phyloP scores from a whole-genome alignment of 2,888 invertebrate species.

The Apamea sordens region DNA sequence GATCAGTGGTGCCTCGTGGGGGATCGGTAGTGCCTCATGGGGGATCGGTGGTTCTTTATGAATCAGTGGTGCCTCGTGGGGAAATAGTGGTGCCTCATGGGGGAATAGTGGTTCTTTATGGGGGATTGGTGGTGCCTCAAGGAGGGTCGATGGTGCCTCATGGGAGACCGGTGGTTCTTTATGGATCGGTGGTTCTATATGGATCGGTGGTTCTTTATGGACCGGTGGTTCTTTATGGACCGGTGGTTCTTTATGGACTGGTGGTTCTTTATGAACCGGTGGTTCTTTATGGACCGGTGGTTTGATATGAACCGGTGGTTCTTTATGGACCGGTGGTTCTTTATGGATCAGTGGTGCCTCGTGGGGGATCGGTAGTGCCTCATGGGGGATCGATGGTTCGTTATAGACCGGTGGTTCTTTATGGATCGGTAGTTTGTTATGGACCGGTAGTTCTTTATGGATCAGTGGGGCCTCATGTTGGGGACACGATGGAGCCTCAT shows the following conservation, averaged over 20 bases:
- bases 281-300: neutral
- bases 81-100: too few species aligned
- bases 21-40: too few species aligned
- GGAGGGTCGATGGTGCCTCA: neutral
- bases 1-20: neutral
- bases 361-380: neutral
- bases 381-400: neutral
- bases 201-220: too few species aligned
- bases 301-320: neutral
- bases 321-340: neutral
- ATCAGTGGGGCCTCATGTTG: neutral
- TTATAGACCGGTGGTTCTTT: too few species aligned
- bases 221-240: neutral
- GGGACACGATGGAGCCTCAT: neutral
- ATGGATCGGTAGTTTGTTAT: too few species aligned
- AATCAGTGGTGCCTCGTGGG: neutral
- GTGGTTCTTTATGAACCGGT: too few species aligned
- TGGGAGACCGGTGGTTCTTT: too few species aligned
- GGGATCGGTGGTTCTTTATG: too few species aligned
- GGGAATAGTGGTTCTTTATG: too few species aligned
- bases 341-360: neutral
- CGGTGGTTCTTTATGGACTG: fast-evolving
- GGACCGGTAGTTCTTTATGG: too few species aligned
- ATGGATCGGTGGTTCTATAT: too few species aligned
- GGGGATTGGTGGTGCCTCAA: neutral